Base-by-base conservation (phyloP, 2,113 vertebrate species). In the Lasiurus cinereus region DNA sequence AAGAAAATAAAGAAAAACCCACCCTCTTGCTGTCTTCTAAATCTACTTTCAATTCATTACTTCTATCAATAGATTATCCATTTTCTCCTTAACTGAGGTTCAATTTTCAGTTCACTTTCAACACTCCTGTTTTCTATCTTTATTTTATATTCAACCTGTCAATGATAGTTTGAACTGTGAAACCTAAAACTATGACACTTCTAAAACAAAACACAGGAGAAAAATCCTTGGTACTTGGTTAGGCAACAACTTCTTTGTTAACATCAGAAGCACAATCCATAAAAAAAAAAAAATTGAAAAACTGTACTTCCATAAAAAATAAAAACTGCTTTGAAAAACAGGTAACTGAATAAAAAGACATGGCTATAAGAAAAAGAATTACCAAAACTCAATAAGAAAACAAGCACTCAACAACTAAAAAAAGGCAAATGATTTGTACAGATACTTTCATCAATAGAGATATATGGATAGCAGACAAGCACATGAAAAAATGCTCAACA, bases 311-410 rank as follows among this genome's bases (percentile, higher is more conserved):
- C 16, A 90, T 79, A 39, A 88, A 95, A 91, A 88, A 59, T 85
- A 73, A 96, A 95, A 92, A 73, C 5, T 12, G 5, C 39, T 76
- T 78, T 80, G 33, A 93, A 97, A 96, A 94, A 21, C 18, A 80
- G 5, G 59, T 84, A 59, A 82, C 13, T 80, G 33, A 93, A 66
- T 80, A 31, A 91, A 95, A 90, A 84, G 8, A 93, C 1, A 67
- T 29, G 11, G 52, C 43, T 69, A 36, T 19, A 0, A 96, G 70
- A 80, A 93, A 95, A 95, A 77, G n/a, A 92, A 74, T 66, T 77
- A 62, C 91, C 46, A 77, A 88, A 91, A 82, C 21, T 70, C 83
- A 88, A 0, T 29, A 94, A 88, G 29, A 74, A 78, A 91, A 73
- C 9, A 43, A 88, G 24, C 13, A 74, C 74, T 77, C 48, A 77